phyloP scores from a whole-genome alignment of 2,797 vertebrate genomes.

The Coreius guichenoti region DNA sequence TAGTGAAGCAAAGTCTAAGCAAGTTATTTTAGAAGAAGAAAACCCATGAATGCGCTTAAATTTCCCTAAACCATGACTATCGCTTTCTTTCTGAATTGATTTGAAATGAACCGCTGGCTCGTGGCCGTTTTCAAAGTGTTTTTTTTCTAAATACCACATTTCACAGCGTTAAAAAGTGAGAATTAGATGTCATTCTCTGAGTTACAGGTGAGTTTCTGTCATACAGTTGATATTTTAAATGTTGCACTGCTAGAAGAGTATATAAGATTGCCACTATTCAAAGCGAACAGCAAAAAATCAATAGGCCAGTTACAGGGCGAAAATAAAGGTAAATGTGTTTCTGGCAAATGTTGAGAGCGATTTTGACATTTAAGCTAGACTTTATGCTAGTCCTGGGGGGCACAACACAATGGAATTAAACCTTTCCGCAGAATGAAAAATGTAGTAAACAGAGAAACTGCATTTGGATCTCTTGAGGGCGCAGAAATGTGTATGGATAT shows the following conservation, averaged over 20 bases:
- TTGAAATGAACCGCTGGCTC: constrained; percentile 17
- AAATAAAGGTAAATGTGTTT: constrained; percentile 34
- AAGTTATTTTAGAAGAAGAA: constrained; percentile 36
- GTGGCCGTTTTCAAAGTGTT: not conserved
- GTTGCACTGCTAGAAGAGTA: constrained; percentile 1
- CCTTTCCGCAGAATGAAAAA: constrained; percentile 36
- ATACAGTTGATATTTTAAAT: constrained; percentile 18
- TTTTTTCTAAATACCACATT: constrained; percentile 14
- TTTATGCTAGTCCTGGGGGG: constrained; percentile 23
- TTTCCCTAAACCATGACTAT: constrained; percentile 38
- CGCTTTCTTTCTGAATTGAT: constrained; percentile 21
- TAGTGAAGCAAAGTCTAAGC: constrained; percentile 24
- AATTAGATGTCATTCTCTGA: constrained; percentile 35
- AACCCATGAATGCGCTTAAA: constrained; percentile 4
- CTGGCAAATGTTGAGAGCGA: constrained; percentile 28
- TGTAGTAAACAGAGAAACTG: constrained; percentile 23
- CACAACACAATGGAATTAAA: constrained; percentile 45
- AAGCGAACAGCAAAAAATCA: constrained; percentile 37
- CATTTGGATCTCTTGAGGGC: constrained; percentile 23
- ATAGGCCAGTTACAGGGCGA: constrained; percentile 24
- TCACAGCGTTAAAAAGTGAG: constrained; percentile 9
- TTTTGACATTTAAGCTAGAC: constrained; percentile 49
- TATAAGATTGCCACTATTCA: constrained; percentile 34
- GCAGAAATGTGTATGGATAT: constrained; percentile 2
- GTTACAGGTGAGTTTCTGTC: not conserved